A percentile compares a stretch with the other conserved stretches of the same genome.
phyloP scores from a whole-genome alignment of 2,797 vertebrate species.

The Galaxias olidus region DNA sequence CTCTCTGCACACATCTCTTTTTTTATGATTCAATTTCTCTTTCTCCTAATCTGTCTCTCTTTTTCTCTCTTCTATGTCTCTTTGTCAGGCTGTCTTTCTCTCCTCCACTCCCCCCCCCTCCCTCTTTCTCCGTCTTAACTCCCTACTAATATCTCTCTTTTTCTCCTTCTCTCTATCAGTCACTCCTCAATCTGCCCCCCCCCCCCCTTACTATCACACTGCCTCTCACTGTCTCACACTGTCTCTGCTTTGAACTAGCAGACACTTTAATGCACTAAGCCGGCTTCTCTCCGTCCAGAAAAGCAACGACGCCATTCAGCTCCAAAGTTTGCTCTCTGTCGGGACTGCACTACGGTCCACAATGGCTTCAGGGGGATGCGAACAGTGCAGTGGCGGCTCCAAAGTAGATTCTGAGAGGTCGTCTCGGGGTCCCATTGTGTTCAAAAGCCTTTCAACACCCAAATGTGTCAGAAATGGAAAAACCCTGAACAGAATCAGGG shows the following conservation, averaged over 20 bases:
- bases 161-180: slow-evolving; percentile 1
- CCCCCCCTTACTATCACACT: slow-evolving; percentile 18
- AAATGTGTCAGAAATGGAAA: slow-evolving; percentile 62
- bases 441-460: slow-evolving; percentile 50
- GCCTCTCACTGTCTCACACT: slow-evolving; percentile 30
- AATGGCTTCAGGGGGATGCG: slow-evolving; percentile 53
- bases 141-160: background rate
- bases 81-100: slow-evolving; percentile 39
- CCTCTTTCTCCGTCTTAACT: background rate
- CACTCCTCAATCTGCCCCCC: slow-evolving; percentile 28
- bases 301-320: slow-evolving; percentile 52
- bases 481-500: slow-evolving; percentile 50
- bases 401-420: slow-evolving; percentile 40
- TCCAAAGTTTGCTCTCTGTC: slow-evolving; percentile 37
- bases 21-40: background rate
- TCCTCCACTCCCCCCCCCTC: slow-evolving; percentile 21
- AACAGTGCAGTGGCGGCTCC: slow-evolving; percentile 44
- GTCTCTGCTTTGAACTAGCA: slow-evolving; percentile 45
- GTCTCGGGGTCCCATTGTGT: slow-evolving; percentile 38
- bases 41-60: background rate
- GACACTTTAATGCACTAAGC: slow-evolving; percentile 48
- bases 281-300: slow-evolving; percentile 19
- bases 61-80: background rate
- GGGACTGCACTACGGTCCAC: slow-evolving; percentile 39
- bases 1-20: no score